A percentile compares a stretch with the other conserved stretches of the same genome.
Conservation (phyloP, 2,113 vertebrate genomes). For the Otocyon megalotis region DNA sequence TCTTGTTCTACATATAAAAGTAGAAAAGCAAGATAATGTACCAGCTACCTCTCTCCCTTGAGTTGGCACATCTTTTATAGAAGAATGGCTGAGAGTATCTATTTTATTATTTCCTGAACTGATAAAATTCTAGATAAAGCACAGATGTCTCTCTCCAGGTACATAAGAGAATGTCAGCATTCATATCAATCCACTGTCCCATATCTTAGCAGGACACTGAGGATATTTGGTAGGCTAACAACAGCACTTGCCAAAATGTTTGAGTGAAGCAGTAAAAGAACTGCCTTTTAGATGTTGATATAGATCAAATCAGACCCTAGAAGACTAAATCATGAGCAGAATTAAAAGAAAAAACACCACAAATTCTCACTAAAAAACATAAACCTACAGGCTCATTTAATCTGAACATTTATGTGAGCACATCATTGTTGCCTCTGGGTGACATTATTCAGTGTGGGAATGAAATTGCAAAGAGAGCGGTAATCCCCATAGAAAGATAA, state of each 20-base stretch:
- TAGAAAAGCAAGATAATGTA: background rate
- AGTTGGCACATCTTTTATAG: background rate
- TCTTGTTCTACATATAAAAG: background rate
- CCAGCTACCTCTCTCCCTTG: background rate
- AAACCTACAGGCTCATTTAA: background rate
- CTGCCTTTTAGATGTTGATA: background rate
- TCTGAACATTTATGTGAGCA: background rate
- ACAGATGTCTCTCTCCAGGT: background rate
- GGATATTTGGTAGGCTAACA: background rate
- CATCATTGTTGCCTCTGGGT: background rate
- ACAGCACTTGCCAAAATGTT: background rate
- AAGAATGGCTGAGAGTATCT: background rate
- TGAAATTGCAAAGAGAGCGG: background rate
- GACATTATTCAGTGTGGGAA: background rate
- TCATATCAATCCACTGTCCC: background rate
- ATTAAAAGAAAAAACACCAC: background rate
- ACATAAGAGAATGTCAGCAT: background rate
- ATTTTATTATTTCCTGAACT: background rate
- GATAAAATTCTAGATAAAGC: background rate
- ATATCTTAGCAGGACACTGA: background rate
- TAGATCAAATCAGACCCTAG: background rate
- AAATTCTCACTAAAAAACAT: background rate
- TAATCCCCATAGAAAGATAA: background rate
- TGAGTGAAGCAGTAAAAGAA: slow-evolving; percentile 1
- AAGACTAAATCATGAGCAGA: background rate